A percentile compares a stretch with the other conserved stretches of the same genome.
These are phyloP conservation scores for Toxotes chatareus DNA, from an alignment of 2,113 vertebrate species.

Conservation along the genomic window DNA sequence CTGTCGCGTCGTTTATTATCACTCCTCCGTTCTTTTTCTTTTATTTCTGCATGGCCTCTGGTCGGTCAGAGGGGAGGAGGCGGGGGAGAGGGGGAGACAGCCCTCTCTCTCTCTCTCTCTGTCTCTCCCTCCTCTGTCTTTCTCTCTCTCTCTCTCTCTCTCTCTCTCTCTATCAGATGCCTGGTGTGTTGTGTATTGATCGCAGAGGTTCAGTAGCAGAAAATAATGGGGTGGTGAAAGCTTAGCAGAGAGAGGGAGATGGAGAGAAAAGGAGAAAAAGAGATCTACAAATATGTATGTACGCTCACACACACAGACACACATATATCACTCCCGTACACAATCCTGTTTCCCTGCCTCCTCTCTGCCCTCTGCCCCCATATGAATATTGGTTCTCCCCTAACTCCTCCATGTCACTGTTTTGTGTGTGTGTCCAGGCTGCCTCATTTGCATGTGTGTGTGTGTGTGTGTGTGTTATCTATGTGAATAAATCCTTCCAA, in stretches of 20 bases:
- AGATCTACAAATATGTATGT: slow-evolving; percentile 52
- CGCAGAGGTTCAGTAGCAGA: slow-evolving; percentile 90
- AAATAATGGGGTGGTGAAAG: slow-evolving; percentile 89
- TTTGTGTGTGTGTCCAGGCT: slow-evolving; percentile 58
- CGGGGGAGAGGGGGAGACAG: background rate
- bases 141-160: slow-evolving; percentile 68
- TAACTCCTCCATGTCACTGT: slow-evolving; percentile 90
- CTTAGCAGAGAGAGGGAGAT: slow-evolving; percentile 68
- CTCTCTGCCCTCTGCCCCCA: slow-evolving; percentile 87
- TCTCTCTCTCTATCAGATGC: slow-evolving; percentile 83
- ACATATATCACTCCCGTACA: slow-evolving; percentile 25
- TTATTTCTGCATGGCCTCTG: slow-evolving; percentile 53
- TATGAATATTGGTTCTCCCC: slow-evolving; percentile 85
- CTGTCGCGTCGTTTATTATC: slow-evolving; percentile 62
- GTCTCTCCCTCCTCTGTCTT: slow-evolving; percentile 68
- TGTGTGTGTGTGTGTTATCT: slow-evolving; percentile 89
- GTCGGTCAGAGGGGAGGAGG: slow-evolving; percentile 31
- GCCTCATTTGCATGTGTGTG: slow-evolving; percentile 89
- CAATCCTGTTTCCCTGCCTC: slow-evolving; percentile 51
- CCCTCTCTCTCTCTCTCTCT: slow-evolving; percentile 55
- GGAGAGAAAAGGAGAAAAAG: slow-evolving; percentile 67
- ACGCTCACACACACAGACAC: slow-evolving; percentile 29
- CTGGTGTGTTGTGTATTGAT: slow-evolving; percentile 90
- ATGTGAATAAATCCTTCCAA: slow-evolving; percentile 97
- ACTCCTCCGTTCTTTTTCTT: slow-evolving; percentile 38